These are phyloP conservation scores for Ictalurus punctatus DNA, from an alignment of 2,113 vertebrate genomes.

Conservation along the genomic window DNA sequence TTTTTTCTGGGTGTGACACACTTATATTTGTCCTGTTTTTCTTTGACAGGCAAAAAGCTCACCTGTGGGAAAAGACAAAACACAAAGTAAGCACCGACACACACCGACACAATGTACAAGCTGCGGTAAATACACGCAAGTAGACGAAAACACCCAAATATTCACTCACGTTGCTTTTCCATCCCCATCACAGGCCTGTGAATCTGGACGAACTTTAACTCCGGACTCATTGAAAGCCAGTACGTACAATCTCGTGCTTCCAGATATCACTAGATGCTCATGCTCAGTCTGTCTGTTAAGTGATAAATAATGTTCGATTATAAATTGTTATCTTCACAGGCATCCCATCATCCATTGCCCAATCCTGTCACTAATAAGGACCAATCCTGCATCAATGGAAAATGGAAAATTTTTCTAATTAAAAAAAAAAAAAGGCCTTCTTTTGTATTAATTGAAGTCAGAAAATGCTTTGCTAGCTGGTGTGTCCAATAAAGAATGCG, in stretches of 20 bases:
- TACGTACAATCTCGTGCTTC: neutral
- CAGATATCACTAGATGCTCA: neutral
- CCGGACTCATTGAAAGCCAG: neutral
- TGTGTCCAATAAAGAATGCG: neutral
- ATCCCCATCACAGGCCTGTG: constrained; percentile 25
- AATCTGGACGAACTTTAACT: constrained; percentile 45
- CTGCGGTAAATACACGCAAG: neutral
- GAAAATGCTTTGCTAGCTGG: neutral
- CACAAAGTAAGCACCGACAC: constrained; percentile 63
- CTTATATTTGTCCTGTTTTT: constrained; percentile 33
- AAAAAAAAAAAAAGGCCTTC: neutral
- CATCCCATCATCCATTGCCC: neutral
- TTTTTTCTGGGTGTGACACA: neutral
- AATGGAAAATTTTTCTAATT: neutral
- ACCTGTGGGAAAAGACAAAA: constrained; percentile 74
- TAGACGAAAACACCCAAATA: neutral
- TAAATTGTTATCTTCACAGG: constrained; percentile 13
- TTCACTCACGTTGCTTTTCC: neutral
- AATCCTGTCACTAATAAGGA: neutral
- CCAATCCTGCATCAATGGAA: neutral
- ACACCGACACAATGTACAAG: neutral
- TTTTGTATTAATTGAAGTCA: neutral
- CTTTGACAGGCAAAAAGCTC: constrained; percentile 75
- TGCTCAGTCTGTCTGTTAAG: neutral
- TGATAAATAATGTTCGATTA: neutral